A percentile compares a stretch with the other conserved stretches of the same genome.
These are phyloP conservation scores for Panthera tigris DNA, from an alignment of 2,113 vertebrate genomes.

Conservation along the genomic window DNA sequence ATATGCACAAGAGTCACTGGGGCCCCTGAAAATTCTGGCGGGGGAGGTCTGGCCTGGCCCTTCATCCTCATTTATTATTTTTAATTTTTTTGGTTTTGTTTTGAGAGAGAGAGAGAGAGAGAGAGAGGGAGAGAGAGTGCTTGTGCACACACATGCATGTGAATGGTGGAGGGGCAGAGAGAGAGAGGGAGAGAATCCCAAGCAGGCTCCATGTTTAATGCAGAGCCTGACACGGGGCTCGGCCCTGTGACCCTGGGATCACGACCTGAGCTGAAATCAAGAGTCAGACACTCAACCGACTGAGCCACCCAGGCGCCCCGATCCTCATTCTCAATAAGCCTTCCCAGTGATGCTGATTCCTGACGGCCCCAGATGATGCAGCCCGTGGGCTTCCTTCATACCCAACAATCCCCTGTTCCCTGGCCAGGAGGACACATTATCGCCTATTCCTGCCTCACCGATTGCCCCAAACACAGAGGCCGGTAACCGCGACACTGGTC, in stretches of 20 bases:
- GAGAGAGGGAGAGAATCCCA: too few species aligned
- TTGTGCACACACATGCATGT: too few species aligned
- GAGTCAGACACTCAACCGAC: too few species aligned
- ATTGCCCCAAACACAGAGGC: background rate
- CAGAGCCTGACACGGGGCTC: too few species aligned
- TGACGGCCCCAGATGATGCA: background rate
- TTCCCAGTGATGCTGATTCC: background rate
- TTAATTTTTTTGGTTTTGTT: too few species aligned
- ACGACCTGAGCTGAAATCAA: too few species aligned
- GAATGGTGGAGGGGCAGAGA: too few species aligned
- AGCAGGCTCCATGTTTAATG: too few species aligned
- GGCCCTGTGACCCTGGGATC: too few species aligned
- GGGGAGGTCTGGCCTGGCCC: background rate
- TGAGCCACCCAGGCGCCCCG: background rate
- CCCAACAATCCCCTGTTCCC: background rate
- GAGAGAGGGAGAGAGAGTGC: too few species aligned
- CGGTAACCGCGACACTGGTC: accelerated
- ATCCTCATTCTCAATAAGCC: background rate
- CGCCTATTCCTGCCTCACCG: background rate
- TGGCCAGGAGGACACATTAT: accelerated
- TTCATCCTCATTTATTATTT: background rate
- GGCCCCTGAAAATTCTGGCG: background rate
- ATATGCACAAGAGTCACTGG: background rate
- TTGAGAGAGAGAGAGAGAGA: too few species aligned
- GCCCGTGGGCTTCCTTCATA: background rate